Evolutionary conservation across 1,140 invertebrate species (phyloP), one percentile per base, ranked within the genome.

Genomic region (Maniola jurtina): DNA sequence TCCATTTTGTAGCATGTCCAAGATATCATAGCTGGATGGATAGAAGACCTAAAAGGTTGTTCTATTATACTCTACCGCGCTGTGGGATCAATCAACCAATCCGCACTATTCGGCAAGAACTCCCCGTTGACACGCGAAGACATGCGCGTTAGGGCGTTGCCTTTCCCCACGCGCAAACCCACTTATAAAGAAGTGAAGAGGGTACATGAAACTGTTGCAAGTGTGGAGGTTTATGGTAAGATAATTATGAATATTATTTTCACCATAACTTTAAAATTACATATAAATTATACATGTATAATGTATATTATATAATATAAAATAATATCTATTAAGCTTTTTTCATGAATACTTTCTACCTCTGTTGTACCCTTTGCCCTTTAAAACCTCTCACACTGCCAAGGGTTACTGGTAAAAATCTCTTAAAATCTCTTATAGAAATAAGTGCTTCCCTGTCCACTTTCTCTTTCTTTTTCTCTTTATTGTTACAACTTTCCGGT

Each of bases 131-230:
- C 93, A 68, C 93, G 93, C 81, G 92, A 88, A 50, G 95, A 97
- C 80, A 48, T 76, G 7, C 89, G 95, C 63, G 84, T 98, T 10
- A 88, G 96, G 78, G 93, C 92, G 45, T 93, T 98, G 70, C 97
- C 97, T 6, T 97, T 98, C 86, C 94, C 95, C 1, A 97, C 97
- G 0, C 92, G 94, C 72, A 92, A 96, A 75, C 95, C 97, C 5
- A 97, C 95, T 2, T 96, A 94, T 72, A 95, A 93, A 61, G 97
- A 98, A 92, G 93, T 97, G 0, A 93, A 95, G 81, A 91, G 96
- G 63, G 95, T 97, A 1, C 94, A 96, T 78, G 92, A 93, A 45
- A 91, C 95, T 61, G 81, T 98, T 5, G 92, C 93, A n/a, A 93
- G 93, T 54, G 90, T 96, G 57, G 94, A 95, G 81, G 92, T 95